Conservation (phyloP, 2,888 invertebrate genomes). For the Clusia tigrina region DNA sequence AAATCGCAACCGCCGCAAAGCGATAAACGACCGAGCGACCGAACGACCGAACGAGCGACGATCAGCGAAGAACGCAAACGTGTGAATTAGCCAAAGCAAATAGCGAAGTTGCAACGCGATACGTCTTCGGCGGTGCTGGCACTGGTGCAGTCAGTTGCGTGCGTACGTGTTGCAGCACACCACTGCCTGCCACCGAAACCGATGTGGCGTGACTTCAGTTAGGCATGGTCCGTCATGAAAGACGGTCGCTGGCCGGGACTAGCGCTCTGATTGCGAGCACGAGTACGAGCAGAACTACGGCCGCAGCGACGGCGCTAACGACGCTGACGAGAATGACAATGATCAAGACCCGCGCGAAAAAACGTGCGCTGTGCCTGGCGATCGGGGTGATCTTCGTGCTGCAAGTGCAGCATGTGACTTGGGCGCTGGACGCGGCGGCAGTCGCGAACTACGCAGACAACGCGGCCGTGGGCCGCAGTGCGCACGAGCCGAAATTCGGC, state of each 20-base stretch:
- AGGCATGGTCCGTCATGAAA: conserved; percentile 60
- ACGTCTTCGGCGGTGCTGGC: conserved; percentile 15
- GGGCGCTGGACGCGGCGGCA: conserved; percentile 20
- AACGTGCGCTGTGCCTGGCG: not conserved
- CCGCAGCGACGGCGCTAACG: conserved; percentile 34
- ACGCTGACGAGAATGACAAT: conserved; percentile 41
- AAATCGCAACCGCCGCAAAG: conserved; percentile 30
- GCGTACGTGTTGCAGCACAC: conserved; percentile 7
- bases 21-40: conserved; percentile 30
- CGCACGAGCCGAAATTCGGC: conserved; percentile 54
- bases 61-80: conserved; percentile 8
- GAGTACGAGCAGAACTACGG: not conserved
- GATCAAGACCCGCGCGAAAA: conserved; percentile 12
- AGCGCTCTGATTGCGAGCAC: not conserved
- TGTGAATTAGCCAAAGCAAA: conserved; percentile 6
- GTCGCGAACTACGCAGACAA: conserved; percentile 29
- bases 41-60: conserved; percentile 14
- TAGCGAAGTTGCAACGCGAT: too few relatives aligned
- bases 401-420: conserved; percentile 34
- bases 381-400: not conserved
- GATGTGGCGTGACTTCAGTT: conserved; percentile 45
- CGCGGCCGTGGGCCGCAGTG: conserved; percentile 36
- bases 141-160: too few relatives aligned
- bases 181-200: conserved; percentile 19
- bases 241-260: conserved; percentile 49